These are phyloP conservation scores for Priocnemis perturbator DNA, from an alignment of 2,888 invertebrate genomes.

Conservation along the genomic window DNA sequence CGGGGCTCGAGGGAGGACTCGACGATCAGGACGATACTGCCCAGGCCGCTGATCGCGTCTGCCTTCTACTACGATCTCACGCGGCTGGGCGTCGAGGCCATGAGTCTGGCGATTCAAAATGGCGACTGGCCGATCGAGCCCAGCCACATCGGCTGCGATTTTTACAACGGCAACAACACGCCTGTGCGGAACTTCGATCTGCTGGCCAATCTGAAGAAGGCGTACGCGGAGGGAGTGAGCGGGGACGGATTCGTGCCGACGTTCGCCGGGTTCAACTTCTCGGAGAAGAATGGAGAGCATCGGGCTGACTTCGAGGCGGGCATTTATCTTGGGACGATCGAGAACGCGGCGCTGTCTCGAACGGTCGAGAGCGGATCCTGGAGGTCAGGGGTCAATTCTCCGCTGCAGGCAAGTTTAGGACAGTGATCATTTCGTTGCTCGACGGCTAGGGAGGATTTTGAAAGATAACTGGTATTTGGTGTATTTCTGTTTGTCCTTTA, in stretches of 20 bases:
- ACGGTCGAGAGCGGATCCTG: slow-evolving; percentile 79
- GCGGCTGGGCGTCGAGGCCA: slow-evolving; percentile 62
- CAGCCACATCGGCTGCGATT: slow-evolving; percentile 86
- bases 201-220: slow-evolving; percentile 48
- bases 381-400: slow-evolving; percentile 85
- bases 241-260: slow-evolving; percentile 52
- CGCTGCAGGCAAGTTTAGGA: slow-evolving; percentile 76
- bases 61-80: slow-evolving; percentile 92
- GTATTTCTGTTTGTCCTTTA: no score
- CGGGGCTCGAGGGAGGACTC: background rate
- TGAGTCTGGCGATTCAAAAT: slow-evolving; percentile 73
- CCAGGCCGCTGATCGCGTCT: slow-evolving; percentile 62
- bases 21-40: slow-evolving; percentile 26
- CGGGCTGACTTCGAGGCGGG: slow-evolving; percentile 62
- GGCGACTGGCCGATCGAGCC: slow-evolving; percentile 86
- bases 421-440: no score
- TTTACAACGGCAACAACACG: slow-evolving; percentile 86
- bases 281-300: slow-evolving; percentile 64
- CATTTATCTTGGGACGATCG: slow-evolving; percentile 78
- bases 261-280: slow-evolving; percentile 64
- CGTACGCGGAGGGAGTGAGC: slow-evolving; percentile 14
- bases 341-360: slow-evolving; percentile 80
- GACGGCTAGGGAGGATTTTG: no score
- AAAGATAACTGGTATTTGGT: no score
- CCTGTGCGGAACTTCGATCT: slow-evolving; percentile 85